phyloP scores from a whole-genome alignment of 2,113 vertebrate species.

The Tamias sibiricus region DNA sequence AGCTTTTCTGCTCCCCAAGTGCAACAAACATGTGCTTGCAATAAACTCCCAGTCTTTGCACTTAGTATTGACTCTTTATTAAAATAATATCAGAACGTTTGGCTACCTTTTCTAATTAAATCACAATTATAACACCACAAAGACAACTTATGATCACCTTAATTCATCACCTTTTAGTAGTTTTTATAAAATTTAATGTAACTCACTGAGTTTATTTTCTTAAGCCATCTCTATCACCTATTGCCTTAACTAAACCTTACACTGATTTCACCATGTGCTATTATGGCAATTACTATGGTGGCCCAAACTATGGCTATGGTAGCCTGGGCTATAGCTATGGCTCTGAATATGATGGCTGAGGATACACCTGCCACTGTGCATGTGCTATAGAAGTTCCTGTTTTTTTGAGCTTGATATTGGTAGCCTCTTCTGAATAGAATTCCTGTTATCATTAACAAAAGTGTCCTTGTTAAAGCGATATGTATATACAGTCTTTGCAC shows the following conservation, averaged over 20 bases:
- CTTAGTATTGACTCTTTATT: neutral
- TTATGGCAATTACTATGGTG: neutral
- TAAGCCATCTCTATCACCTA: neutral
- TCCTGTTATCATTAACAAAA: no score
- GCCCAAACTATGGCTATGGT: neutral
- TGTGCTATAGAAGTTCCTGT: conserved; percentile 18
- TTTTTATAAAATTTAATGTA: neutral
- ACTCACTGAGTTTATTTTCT: neutral
- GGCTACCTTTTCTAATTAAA: neutral
- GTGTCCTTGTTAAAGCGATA: no score
- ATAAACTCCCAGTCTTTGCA: neutral
- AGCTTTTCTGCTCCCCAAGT: neutral
- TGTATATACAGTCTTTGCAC: no score
- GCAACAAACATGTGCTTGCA: neutral
- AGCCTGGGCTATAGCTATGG: neutral
- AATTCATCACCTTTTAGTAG: neutral
- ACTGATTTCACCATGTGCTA: neutral
- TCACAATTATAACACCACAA: neutral
- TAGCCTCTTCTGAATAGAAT: no score
- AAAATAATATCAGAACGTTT: neutral
- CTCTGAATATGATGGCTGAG: neutral
- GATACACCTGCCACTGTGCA: neutral
- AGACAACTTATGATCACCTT: neutral
- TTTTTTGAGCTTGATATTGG: no score
- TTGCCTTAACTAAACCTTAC: neutral